Conservation (phyloP, 2,113 vertebrate genomes). For the Willisornis vidua region DNA sequence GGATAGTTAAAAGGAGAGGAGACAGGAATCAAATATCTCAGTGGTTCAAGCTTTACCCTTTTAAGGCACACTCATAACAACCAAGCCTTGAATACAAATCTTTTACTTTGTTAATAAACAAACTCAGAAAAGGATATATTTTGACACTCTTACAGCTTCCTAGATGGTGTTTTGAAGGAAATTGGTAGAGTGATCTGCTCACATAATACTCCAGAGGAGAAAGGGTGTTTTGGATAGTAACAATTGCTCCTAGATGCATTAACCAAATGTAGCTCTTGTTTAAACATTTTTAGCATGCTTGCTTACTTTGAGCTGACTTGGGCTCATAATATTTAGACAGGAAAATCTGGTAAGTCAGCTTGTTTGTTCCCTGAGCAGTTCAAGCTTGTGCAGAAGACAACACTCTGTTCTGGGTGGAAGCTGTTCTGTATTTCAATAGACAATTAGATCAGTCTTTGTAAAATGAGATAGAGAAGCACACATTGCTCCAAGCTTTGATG, state of each 20-base stretch:
- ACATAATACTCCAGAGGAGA: neutral
- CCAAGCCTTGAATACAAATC: neutral
- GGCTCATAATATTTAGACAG: constrained; percentile 64
- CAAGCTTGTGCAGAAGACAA: constrained; percentile 45
- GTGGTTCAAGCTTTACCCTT: neutral
- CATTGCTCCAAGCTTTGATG: neutral
- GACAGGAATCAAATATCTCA: neutral
- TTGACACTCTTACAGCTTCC: neutral
- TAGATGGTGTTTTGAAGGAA: neutral
- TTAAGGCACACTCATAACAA: neutral
- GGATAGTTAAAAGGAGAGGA: neutral
- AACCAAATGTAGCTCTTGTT: constrained; percentile 28
- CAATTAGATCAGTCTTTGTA: constrained; percentile 52
- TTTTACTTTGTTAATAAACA: neutral
- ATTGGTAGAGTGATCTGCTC: neutral
- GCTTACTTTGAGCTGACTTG: constrained; percentile 32
- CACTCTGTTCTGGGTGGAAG: constrained; percentile 58
- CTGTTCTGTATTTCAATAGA: constrained; percentile 58
- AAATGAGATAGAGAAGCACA: constrained; percentile 22
- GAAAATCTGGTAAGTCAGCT: constrained; percentile 60
- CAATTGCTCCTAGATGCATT: neutral
- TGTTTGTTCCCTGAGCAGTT: constrained; percentile 57
- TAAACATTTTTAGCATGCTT: constrained; percentile 35
- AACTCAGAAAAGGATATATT: neutral
- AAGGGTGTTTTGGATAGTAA: neutral